A percentile compares a stretch with the other conserved stretches of the same genome.
These are phyloP conservation scores for Eptatretus atami DNA, from an alignment of 2,797 vertebrate genomes.

Conservation along the genomic window DNA sequence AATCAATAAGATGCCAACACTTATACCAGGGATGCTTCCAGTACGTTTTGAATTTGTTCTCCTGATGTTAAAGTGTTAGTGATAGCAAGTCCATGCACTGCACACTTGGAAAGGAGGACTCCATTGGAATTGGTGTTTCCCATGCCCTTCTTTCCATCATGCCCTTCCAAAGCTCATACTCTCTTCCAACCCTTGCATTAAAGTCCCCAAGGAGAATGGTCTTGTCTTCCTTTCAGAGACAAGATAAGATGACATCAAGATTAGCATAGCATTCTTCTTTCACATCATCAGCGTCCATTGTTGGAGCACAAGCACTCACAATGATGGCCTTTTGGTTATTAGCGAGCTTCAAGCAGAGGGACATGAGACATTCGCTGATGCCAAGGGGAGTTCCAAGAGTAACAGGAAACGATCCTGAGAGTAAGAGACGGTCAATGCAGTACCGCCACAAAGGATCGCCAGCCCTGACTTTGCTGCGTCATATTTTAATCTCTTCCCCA, in stretches of 20 bases:
- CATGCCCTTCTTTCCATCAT: neutral
- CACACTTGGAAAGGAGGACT: neutral
- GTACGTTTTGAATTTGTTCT: conserved; percentile 1
- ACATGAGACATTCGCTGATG: neutral
- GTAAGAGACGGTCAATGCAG: no score
- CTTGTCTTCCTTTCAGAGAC: neutral
- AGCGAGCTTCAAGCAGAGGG: neutral
- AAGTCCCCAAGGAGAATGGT: conserved; percentile 1
- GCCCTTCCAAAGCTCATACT: neutral
- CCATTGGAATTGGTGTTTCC: neutral
- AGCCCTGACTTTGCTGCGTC: no score
- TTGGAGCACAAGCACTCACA: neutral
- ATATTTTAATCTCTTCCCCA: no score
- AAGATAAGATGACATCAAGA: neutral
- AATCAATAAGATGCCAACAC: neutral
- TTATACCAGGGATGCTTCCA: neutral
- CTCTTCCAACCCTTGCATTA: neutral
- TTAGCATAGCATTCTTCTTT: neutral
- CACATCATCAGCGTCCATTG: neutral
- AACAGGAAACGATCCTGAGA: no score
- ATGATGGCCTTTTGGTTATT: neutral
- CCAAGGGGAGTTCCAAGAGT: neutral
- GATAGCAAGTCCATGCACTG: neutral
- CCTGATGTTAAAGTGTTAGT: neutral
- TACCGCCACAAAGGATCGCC: no score